A percentile compares a stretch with the other conserved stretches of the same genome.
phyloP scores from a whole-genome alignment of 2,888 invertebrate species.

The Zonitis immaculata region DNA sequence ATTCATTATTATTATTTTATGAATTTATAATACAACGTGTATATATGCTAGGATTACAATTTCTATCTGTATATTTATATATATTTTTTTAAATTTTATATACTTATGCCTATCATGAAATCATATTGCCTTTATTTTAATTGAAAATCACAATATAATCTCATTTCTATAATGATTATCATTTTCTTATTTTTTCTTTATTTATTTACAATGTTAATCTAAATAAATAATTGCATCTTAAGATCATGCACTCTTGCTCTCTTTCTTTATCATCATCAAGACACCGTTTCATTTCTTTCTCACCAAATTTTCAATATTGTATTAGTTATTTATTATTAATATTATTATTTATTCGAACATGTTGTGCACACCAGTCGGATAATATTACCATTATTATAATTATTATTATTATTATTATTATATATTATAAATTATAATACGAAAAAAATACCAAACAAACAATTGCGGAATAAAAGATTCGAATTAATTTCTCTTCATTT shows the following conservation, averaged over 20 bases:
- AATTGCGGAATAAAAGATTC: no score
- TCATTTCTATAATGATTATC: conserved; percentile 43
- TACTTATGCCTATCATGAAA: conserved; percentile 38
- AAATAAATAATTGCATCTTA: not conserved
- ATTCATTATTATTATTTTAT: conserved; percentile 24
- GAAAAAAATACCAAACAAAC: conserved; percentile 9
- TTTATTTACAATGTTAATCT: conserved; percentile 41
- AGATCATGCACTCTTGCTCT: conserved; percentile 6
- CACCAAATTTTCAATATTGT: not conserved
- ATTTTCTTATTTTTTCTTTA: conserved; percentile 20
- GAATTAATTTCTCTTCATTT: not conserved
- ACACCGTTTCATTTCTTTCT: not conserved
- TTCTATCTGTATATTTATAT: conserved; percentile 7
- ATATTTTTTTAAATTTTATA: conserved; percentile 21
- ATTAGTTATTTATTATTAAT: not conserved
- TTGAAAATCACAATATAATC: conserved; percentile 43
- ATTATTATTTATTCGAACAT: not conserved
- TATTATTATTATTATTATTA: conserved; percentile 34
- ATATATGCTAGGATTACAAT: conserved; percentile 40
- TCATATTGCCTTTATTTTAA: conserved; percentile 46
- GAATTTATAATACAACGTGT: conserved; percentile 32
- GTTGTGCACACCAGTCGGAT: not conserved
- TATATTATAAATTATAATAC: conserved; percentile 21
- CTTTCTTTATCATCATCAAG: conserved; percentile 11
- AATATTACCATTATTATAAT: conserved; percentile 32